Evolutionary conservation across 2,888 invertebrate species (phyloP).

Genomic region (Gonocerus acuteangulatus): DNA sequence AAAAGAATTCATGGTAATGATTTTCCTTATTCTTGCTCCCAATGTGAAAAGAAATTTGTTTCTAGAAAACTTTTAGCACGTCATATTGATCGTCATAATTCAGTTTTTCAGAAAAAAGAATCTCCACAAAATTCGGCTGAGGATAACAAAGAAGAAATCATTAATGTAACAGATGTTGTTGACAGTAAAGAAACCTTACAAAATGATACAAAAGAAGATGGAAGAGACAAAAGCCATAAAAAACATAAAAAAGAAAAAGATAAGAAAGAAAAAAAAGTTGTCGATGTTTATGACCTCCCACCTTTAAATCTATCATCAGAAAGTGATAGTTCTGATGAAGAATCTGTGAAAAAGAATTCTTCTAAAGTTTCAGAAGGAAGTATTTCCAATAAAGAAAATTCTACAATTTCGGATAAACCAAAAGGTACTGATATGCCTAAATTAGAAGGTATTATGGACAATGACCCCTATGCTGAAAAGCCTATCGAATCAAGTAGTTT

Average conservation of each 20-base stretch:
- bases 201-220: constrained; percentile 30
- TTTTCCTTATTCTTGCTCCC: constrained; percentile 62
- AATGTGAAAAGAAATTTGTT: constrained; percentile 71
- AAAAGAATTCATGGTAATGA: constrained; percentile 68
- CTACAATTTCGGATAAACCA: background rate
- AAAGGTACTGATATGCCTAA: constrained; percentile 1
- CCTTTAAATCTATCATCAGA: constrained; percentile 73
- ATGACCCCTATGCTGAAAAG: background rate
- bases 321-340: constrained; percentile 62
- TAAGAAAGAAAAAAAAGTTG: constrained; percentile 47
- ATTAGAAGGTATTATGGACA: background rate
- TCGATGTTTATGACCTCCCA: constrained; percentile 64
- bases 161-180: constrained; percentile 36
- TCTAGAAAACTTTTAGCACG: constrained; percentile 69
- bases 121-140: constrained; percentile 27
- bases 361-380: background rate
- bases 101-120: constrained; percentile 31
- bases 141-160: constrained; percentile 35
- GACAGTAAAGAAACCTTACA: constrained; percentile 29
- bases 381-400: background rate
- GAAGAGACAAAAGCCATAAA: constrained; percentile 32
- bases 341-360: constrained; percentile 31
- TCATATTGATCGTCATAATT: constrained; percentile 58
- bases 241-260: constrained; percentile 44
- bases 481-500: background rate